phyloP scores from a whole-genome alignment of 1,140 invertebrate species.

The Drosophila orosa region DNA sequence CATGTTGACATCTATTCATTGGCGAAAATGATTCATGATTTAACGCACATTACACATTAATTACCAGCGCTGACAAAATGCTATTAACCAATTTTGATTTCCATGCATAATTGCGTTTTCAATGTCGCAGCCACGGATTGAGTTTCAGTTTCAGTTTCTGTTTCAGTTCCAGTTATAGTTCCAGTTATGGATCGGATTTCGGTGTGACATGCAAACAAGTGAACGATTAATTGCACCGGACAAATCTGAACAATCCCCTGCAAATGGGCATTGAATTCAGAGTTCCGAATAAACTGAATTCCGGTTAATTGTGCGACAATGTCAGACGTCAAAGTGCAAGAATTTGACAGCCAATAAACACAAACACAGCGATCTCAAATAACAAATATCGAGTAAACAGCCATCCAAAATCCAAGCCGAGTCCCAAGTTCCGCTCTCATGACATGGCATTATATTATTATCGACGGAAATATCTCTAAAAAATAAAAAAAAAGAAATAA shows the following conservation, averaged over 20 bases:
- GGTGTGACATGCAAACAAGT: slow-evolving; percentile 67
- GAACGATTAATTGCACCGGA: slow-evolving; percentile 71
- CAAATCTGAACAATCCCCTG: slow-evolving; percentile 53
- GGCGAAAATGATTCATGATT: slow-evolving; percentile 58
- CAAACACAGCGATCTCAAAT: slow-evolving; percentile 35
- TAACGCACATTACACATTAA: slow-evolving; percentile 61
- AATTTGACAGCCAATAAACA: slow-evolving; percentile 68
- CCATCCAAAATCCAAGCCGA: slow-evolving; percentile 11
- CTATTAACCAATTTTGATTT: slow-evolving; percentile 55
- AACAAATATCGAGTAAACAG: slow-evolving; percentile 28
- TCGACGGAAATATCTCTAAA: slow-evolving; percentile 28
- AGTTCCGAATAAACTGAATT: slow-evolving; percentile 21
- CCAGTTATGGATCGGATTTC: slow-evolving; percentile 17
- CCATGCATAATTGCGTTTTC: slow-evolving; percentile 68
- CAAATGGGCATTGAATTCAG: slow-evolving; percentile 53
- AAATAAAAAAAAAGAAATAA: slow-evolving; percentile 1
- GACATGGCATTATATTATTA: slow-evolving; percentile 68
- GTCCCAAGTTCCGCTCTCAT: slow-evolving; percentile 64
- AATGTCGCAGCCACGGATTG: slow-evolving; percentile 48
- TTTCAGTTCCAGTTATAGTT: slow-evolving; percentile 20
- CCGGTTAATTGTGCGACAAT: slow-evolving; percentile 69
- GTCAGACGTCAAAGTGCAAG: slow-evolving; percentile 76
- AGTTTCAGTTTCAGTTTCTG: slow-evolving; percentile 5
- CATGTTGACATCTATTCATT: slow-evolving; percentile 50
- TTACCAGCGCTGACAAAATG: slow-evolving; percentile 63